Evolutionary conservation across 1,140 invertebrate species (phyloP).

Genomic region (Zeugodacus cucurbitae): DNA sequence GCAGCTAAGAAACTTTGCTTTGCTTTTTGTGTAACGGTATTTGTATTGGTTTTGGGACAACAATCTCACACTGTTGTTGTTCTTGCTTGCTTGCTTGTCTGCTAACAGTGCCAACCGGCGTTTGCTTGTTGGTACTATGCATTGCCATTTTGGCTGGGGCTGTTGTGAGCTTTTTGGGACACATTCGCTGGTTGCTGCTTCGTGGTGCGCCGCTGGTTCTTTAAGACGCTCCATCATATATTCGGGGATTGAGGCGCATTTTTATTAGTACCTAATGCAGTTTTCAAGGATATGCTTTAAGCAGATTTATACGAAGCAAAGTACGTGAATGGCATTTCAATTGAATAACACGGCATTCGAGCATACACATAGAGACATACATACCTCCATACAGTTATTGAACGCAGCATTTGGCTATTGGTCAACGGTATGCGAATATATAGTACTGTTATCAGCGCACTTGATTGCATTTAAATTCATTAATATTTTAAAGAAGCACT

Average conservation of each 20-base stretch:
- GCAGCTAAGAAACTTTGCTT: neutral
- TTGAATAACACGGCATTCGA: too few species aligned
- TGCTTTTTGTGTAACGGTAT: neutral
- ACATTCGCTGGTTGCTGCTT: neutral
- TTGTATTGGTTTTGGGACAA: neutral
- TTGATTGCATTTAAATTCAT: too few species aligned
- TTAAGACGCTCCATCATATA: conserved; percentile 28
- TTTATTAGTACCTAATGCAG: conserved; percentile 54
- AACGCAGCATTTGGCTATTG: neutral
- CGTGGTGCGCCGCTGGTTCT: neutral
- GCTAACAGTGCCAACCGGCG: neutral
- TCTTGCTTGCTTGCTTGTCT: too few species aligned
- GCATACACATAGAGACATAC: neutral
- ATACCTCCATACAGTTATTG: neutral
- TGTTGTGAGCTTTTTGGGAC: neutral
- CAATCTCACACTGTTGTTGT: neutral
- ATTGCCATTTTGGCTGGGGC: neutral
- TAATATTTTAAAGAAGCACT: too few species aligned
- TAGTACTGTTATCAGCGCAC: neutral
- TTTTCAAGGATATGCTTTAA: conserved; percentile 65
- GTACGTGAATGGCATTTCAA: conserved; percentile 13
- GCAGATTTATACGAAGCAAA: conserved; percentile 58
- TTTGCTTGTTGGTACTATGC: neutral
- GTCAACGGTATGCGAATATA: neutral
- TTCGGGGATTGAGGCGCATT: neutral